Conservation (phyloP, 1,140 invertebrate species). For the Ephestia elutella region DNA sequence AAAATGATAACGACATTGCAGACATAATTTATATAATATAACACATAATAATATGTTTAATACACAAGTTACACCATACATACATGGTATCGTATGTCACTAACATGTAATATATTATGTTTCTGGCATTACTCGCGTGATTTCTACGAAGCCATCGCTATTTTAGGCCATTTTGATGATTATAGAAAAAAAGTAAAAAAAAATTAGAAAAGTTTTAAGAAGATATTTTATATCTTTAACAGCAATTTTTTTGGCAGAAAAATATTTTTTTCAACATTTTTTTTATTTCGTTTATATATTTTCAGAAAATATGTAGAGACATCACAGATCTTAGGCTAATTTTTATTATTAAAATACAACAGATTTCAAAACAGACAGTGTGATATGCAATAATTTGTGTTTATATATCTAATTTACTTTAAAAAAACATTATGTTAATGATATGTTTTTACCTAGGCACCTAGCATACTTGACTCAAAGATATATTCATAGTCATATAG, state of each 20-base stretch:
- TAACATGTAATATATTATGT: slow-evolving; percentile 26
- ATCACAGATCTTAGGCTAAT: slow-evolving; percentile 41
- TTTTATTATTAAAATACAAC: slow-evolving; percentile 19
- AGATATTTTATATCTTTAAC: slow-evolving; percentile 60
- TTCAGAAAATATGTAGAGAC: slow-evolving; percentile 50
- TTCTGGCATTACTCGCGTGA: slow-evolving; percentile 19
- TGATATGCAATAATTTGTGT: slow-evolving; percentile 5
- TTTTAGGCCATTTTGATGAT: slow-evolving; percentile 38
- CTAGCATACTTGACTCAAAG: slow-evolving; percentile 35
- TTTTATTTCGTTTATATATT: slow-evolving; percentile 25
- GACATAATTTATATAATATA: slow-evolving; percentile 64
- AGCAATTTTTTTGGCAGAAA: slow-evolving; percentile 46
- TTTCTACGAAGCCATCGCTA: slow-evolving; percentile 13
- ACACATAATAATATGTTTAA: slow-evolving; percentile 53
- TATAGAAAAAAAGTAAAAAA: slow-evolving; percentile 22
- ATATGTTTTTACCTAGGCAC: slow-evolving; percentile 58
- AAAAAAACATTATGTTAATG: slow-evolving; percentile 20
- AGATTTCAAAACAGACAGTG: slow-evolving; percentile 16
- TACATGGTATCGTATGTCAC: slow-evolving; percentile 29
- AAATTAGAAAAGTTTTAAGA: slow-evolving; percentile 17
- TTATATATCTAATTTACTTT: neutral
- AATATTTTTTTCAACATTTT: slow-evolving; percentile 33
- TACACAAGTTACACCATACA: slow-evolving; percentile 32
- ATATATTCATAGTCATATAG: neutral
- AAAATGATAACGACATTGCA: slow-evolving; percentile 42